Evolutionary conservation across 2,113 vertebrate species (phyloP), one percentile per base, ranked within the genome.

Genomic region (Heterotilapia buettikoferi): DNA sequence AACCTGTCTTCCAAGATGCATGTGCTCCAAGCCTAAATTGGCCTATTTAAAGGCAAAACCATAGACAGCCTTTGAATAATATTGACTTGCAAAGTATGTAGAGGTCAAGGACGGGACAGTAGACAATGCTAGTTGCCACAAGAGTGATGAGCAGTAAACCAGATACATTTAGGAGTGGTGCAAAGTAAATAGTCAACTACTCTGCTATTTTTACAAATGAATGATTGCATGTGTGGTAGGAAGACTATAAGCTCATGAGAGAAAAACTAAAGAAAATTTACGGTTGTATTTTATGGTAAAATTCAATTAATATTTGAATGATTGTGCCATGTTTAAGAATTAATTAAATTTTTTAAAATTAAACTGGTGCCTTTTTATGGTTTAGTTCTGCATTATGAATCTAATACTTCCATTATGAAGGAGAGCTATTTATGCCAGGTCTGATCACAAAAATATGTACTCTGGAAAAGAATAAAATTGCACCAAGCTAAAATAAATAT

Each of bases 1-100:
- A 97, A 97, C 96, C 96, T 97, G 97, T 97, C 96, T 95, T 94
- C 93, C 88, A 97, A 97, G 96, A 97, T 96, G 94, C 96, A 97
- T 97, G 96, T 94, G 94, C 93, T 90, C 89, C 80, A 81, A 95
- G 95, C 80, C 92, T 92, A 97, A 96, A 96, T 96, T 97, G 96
- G 94, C 96, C 96, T 95, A 96, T 96, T 95, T 96, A 96, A 96
- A 95, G 93, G 89, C 95, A 96, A 92, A 96, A 96, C 95, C 94
- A 96, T 93, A 94, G 95, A 96, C 95, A 94, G 92, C 61, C 93
- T 95, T 96, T 96, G 95, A 96, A 95, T 96, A 96, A 95, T 96
- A 97, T 95, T 95, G 95, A 96, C 96, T 96, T 94, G 94, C 92
- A 95, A 95, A 96, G 94, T 93, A 92, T 89, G 91, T 86, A 84